A percentile compares a stretch with the other conserved stretches of the same genome.
phyloP scores from a whole-genome alignment of 2,797 vertebrate species.

The Austrolebias charrua region DNA sequence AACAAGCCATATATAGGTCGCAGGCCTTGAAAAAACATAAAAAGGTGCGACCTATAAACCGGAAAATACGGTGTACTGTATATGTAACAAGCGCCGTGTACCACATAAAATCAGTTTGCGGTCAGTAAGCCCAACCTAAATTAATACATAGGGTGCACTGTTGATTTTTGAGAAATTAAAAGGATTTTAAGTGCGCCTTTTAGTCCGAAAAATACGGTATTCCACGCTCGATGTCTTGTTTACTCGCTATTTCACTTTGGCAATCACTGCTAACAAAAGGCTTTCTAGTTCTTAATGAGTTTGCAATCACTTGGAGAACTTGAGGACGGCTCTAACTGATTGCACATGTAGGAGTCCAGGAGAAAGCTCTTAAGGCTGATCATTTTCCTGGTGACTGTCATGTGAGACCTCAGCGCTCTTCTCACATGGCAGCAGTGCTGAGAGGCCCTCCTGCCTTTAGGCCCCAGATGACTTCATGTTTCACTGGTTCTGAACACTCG shows the following conservation, averaged over 20 bases:
- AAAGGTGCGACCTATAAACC: too few species aligned
- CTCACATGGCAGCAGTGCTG: conserved; percentile 7
- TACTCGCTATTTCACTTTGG: not conserved
- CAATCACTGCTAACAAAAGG: conserved; percentile 4
- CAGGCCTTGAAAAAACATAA: too few species aligned
- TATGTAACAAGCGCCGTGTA: too few species aligned
- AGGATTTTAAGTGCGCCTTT: too few species aligned
- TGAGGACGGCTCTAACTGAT: conserved; percentile 41
- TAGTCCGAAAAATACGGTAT: too few species aligned
- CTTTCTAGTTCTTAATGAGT: conserved; percentile 27
- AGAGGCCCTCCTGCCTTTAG: conserved; percentile 2
- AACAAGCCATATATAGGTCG: too few species aligned
- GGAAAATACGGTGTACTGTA: too few species aligned
- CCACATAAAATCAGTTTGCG: too few species aligned
- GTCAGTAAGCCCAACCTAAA: too few species aligned
- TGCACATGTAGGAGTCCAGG: conserved; percentile 4
- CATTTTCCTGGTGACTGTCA: conserved; percentile 16
- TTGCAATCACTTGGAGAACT: conserved; percentile 21
- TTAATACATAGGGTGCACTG: too few species aligned
- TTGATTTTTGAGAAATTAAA: too few species aligned
- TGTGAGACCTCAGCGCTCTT: conserved; percentile 4
- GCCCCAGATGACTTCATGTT: conserved; percentile 28
- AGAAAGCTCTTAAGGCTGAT: conserved; percentile 22
- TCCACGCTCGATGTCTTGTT: too few species aligned
- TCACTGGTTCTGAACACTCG: conserved; percentile 12